Evolutionary conservation across 2,113 vertebrate species (phyloP), one percentile per base, ranked within the genome.

Genomic region (Apeltes quadracus): DNA sequence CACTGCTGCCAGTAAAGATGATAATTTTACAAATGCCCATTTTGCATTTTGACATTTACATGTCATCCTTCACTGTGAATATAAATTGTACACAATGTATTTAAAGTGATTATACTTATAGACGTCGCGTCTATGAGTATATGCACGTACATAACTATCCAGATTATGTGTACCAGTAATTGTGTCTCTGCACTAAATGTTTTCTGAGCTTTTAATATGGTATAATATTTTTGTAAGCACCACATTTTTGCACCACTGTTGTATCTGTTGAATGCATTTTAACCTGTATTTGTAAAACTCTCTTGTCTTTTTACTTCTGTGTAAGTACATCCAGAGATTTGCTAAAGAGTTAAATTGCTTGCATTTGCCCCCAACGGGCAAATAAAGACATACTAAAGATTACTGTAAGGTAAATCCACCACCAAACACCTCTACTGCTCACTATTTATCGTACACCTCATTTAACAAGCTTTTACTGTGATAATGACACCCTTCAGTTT

Each of bases 401-500:
- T 16, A 34, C 32, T 34, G 6, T 34, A 44, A 18, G 16, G 43
- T 50, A 22, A 50, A 50, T 50, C n/a, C 48, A 51, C 11, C 48
- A 12, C 22, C 12, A 10, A 51, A n/a, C 44, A n/a, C 44, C 44
- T 48, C 20, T 0, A 48, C 44, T 9, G 11, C 48, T 44, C 43
- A 18, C 43, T 46, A 46, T 46, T 20, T 46, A 11, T 12, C 48
- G 22, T 22, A 50, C 2, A 50, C n/a, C 11, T 50, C 20, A 23
- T 50, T 50, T 22, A 10, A 8, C 46, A 39, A n/a, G 48, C n/a
- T 50, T 22, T 50, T 23, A 22, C n/a, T 50, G 9, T 51, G 29
- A 59, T 51, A 75, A 46, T 75, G 57, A 27, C 50, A 72, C 22
- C 11, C 9, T 54, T 70, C 22, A 56, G 5, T 41, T 61, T 69